Base-by-base conservation (phyloP, 2,888 invertebrate species). In the Chirona hameri region DNA sequence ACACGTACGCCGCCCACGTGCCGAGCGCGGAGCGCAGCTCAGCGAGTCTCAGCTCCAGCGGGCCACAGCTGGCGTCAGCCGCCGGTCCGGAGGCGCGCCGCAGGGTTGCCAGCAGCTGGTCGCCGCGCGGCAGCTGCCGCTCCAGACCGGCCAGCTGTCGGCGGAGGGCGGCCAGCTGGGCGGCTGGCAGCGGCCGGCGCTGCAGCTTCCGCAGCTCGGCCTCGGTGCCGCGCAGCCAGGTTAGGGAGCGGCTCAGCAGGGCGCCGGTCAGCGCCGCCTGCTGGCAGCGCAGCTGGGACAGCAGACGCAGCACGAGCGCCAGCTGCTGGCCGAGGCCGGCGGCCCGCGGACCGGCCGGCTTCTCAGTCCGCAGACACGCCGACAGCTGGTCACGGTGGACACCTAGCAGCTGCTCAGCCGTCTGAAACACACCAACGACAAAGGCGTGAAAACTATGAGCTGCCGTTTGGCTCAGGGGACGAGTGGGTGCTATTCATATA, bases 171-270 rank as follows among this genome's bases (percentile, higher is more conserved):
- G 85, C 83, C 14, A 83, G 82, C 69, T 84, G 90, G 83, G 93
- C 90, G n/a, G 94, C 92, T 83, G 93, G 93, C 88, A 95, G 94
- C 87, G 92, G 94, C 0, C 94, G 94, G 31, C 94, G 90, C 86
- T 94, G 93, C 88, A 94, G 94, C 1, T 94, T 94, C 83, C 94
- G 88, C 82, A 94, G 90, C 86, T 93, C 92, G 84, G 93, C 88
- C 86, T 92, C 92, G 84, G 92, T 91, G 81, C 91, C 90, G 83
- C 91, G 91, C 82, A 93, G 92, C 84, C 94, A 89, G 86, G 92
- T 91, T 83, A 93, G 92, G 21, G 91, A 91, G 86, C 92, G 92
- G 85, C 91, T 90, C 46, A 94, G 88, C 82, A 90, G 76, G 14
- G 24, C 10, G 21, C 39, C 18, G 14, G 9, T 9, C 46, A 76